Conservation (phyloP, 2,888 invertebrate genomes). For the Sminthurinus aureus region DNA sequence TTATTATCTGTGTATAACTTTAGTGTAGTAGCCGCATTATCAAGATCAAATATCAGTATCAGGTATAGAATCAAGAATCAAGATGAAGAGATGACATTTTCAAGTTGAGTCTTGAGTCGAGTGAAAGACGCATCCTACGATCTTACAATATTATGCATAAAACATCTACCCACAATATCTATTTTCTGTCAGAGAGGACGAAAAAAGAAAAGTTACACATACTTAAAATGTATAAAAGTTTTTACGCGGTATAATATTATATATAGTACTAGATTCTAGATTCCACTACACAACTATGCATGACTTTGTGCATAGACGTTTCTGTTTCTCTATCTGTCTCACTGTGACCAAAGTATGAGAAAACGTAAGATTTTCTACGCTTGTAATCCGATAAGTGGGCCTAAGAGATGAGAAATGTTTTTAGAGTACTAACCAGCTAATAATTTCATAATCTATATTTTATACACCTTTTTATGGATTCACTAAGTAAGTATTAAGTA, state of each 20-base stretch:
- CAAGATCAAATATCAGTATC: conserved; percentile 38
- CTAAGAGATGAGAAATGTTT: conserved; percentile 4
- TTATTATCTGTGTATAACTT: conserved; percentile 14
- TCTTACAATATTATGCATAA: no score
- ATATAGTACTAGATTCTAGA: no score
- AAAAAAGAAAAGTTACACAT: conserved; percentile 23
- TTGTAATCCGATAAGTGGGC: conserved; percentile 36
- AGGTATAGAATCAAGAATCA: conserved; percentile 13
- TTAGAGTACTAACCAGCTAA: neutral
- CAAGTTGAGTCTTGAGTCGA: no score
- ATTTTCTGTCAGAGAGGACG: neutral
- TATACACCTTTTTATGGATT: neutral
- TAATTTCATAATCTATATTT: neutral
- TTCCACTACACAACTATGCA: neutral
- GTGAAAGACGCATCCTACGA: no score
- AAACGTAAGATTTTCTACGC: conserved; percentile 24
- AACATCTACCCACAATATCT: no score
- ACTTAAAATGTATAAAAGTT: conserved; percentile 11
- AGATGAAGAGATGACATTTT: neutral
- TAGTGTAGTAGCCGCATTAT: conserved; percentile 24
- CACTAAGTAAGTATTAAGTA: no score
- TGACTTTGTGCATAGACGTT: neutral
- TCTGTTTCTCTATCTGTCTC: neutral
- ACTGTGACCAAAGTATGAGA: conserved; percentile 28
- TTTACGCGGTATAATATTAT: neutral